phyloP scores from a whole-genome alignment of 2,113 vertebrate genomes.

The Corythornis madagascariensis region DNA sequence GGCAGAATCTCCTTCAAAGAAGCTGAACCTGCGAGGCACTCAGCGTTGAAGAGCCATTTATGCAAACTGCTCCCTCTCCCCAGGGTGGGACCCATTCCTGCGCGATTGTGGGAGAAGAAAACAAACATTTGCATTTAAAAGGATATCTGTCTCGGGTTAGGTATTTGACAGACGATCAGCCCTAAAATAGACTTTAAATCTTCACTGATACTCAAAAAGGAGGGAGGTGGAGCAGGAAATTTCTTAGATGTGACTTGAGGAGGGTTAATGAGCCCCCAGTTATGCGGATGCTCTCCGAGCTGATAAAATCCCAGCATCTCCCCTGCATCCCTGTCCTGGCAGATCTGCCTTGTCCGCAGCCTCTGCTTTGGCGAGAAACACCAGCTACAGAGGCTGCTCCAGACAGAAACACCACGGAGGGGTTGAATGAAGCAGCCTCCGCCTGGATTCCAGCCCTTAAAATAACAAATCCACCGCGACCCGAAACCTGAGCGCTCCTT shows the following conservation, averaged over 20 bases:
- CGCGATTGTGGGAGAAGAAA: not conserved
- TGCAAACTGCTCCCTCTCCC: not conserved
- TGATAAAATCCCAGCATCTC: constrained; percentile 15
- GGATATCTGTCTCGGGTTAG: not conserved
- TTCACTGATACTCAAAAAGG: not conserved
- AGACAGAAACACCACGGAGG: not conserved
- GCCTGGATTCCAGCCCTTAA: not conserved
- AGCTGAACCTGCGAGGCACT: not conserved
- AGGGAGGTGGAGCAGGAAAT: not conserved
- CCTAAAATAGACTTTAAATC: not conserved
- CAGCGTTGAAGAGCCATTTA: not conserved
- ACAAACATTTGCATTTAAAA: not conserved
- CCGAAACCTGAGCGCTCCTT: not conserved
- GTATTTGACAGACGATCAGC: not conserved
- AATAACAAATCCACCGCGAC: not conserved
- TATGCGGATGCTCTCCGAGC: not conserved
- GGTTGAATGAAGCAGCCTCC: not conserved
- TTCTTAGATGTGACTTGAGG: constrained; percentile 15
- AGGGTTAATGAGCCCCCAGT: not conserved
- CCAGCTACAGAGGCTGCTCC: not conserved
- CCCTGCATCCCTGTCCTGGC: not conserved
- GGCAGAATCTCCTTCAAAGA: not conserved
- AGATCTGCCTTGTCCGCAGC: not conserved
- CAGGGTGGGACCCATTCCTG: not conserved
- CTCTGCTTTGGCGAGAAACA: not conserved